These are phyloP conservation scores for Metaphire vulgaris DNA, from an alignment of 1,140 invertebrate genomes.

Conservation along the genomic window DNA sequence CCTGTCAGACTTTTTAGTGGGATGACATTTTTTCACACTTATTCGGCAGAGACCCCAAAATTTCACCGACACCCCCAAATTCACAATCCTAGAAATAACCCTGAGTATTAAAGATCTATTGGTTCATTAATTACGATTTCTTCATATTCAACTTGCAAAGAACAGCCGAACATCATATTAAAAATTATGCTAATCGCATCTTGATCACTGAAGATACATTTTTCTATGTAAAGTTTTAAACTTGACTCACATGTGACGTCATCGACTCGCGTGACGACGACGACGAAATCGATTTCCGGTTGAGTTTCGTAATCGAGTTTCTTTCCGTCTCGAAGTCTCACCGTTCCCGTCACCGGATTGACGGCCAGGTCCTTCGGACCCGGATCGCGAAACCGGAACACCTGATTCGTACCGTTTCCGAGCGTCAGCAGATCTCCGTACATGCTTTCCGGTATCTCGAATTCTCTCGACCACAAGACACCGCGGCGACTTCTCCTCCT, in stretches of 20 bases:
- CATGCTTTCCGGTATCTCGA: constrained; percentile 17
- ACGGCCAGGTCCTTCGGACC: constrained; percentile 18
- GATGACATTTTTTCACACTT: no score
- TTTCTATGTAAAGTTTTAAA: neutral
- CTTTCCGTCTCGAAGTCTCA: constrained; percentile 20
- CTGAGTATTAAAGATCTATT: no score
- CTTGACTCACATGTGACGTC: constrained; percentile 19
- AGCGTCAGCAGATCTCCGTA: constrained; percentile 18
- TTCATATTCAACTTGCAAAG: no score
- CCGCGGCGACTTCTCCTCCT: neutral
- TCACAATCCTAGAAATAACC: no score
- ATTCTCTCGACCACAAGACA: neutral
- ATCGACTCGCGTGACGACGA: constrained; percentile 19
- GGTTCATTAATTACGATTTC: no score
- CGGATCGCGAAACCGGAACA: constrained; percentile 13
- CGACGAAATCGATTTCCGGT: constrained; percentile 21
- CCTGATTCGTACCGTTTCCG: constrained; percentile 2
- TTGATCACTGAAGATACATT: no score
- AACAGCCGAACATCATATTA: no score
- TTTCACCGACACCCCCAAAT: no score
- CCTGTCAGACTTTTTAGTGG: no score
- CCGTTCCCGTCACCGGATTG: constrained; percentile 16
- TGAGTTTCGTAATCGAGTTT: constrained; percentile 25
- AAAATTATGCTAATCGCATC: no score
- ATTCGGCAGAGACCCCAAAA: no score